Conservation (phyloP, 2,113 vertebrate genomes). For the Leptobrachium ailaonicum region DNA sequence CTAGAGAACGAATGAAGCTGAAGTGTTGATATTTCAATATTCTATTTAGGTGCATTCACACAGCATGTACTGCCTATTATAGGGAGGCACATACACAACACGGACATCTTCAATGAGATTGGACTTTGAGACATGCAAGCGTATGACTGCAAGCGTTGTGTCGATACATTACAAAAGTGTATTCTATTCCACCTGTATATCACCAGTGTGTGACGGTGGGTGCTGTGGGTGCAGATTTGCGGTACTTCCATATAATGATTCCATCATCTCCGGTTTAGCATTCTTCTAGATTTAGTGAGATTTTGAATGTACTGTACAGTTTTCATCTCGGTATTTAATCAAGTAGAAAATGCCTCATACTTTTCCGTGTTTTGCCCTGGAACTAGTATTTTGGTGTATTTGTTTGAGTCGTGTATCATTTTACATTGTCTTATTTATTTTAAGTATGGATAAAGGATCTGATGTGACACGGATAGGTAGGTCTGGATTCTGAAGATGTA, state of each 20-base stretch:
- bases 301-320: constrained; percentile 40
- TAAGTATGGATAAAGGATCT: background rate
- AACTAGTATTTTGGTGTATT: background rate
- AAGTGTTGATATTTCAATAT: too few species aligned
- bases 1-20: too few species aligned
- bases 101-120: background rate
- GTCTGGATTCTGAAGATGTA: background rate
- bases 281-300: constrained; percentile 6
- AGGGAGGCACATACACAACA: too few species aligned
- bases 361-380: background rate
- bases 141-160: background rate
- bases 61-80: too few species aligned
- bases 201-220: background rate
- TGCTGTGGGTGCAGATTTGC: background rate
- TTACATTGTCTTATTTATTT: background rate
- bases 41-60: too few species aligned
- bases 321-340: constrained; percentile 23
- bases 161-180: background rate
- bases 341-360: background rate
- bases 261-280: constrained; percentile 2
- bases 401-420: too few species aligned
- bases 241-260: background rate
- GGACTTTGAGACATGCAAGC: background rate
- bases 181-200: background rate
- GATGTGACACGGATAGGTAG: background rate